phyloP scores from a whole-genome alignment of 2,888 invertebrate species.

The Carterocephalus palaemon region DNA sequence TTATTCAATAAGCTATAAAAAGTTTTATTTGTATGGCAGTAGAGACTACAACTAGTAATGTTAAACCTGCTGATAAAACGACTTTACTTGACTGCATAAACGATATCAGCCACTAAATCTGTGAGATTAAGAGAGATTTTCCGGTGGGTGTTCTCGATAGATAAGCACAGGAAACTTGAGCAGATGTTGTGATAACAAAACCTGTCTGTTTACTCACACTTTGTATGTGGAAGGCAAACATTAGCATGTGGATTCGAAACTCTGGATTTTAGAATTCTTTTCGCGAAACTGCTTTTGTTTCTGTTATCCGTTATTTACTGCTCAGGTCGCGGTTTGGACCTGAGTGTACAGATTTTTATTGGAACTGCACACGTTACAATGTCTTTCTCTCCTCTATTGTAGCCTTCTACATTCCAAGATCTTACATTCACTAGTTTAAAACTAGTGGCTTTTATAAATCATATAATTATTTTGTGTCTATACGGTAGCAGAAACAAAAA shows the following conservation, averaged over 20 bases:
- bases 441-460: too few relatives aligned
- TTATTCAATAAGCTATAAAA: slow-evolving; percentile 15
- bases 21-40: slow-evolving; percentile 23
- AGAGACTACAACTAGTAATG: slow-evolving; percentile 21
- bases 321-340: too few relatives aligned
- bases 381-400: too few relatives aligned
- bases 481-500: too few relatives aligned
- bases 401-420: too few relatives aligned
- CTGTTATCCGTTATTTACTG: too few relatives aligned
- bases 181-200: slow-evolving; percentile 26
- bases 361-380: too few relatives aligned
- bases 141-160: slow-evolving; percentile 11
- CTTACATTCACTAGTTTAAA: too few relatives aligned
- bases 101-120: slow-evolving; percentile 20
- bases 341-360: too few relatives aligned
- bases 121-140: slow-evolving; percentile 20
- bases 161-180: slow-evolving; percentile 26
- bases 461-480: too few relatives aligned
- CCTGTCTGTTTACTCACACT: slow-evolving; percentile 23
- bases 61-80: slow-evolving; percentile 19
- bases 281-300: slow-evolving; percentile 19
- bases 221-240: slow-evolving; percentile 24
- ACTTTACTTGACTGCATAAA: neutral
- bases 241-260: slow-evolving; percentile 24
- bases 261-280: slow-evolving; percentile 22